Conservation (phyloP, 2,797 vertebrate genomes). For the Okamejei kenojei region DNA sequence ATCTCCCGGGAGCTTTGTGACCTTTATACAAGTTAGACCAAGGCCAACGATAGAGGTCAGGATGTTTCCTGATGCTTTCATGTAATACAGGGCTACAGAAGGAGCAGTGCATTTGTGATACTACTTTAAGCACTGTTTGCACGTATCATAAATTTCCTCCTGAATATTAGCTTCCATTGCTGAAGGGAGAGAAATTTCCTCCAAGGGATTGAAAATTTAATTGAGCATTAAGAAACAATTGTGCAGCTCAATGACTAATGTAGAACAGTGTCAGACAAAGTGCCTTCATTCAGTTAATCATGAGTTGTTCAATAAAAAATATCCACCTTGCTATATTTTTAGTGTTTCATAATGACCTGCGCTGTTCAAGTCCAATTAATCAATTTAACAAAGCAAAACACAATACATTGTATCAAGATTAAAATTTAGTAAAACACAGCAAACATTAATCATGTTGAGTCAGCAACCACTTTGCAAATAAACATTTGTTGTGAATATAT, state of each 20-base stretch:
- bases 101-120: too few species aligned
- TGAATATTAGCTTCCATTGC: not conserved
- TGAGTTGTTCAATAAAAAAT: conserved; percentile 2
- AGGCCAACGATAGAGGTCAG: not conserved
- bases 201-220: conserved; percentile 32
- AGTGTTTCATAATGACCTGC: not conserved
- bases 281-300: conserved; percentile 1
- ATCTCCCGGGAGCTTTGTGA: not conserved
- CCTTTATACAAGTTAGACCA: not conserved
- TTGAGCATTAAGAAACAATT: conserved; percentile 29
- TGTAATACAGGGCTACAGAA: not conserved
- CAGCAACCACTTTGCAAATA: not conserved
- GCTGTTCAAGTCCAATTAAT: not conserved
- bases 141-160: conserved; percentile 30
- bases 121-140: not conserved
- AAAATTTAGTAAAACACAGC: not conserved
- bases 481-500: not conserved
- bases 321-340: not conserved
- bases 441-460: not conserved
- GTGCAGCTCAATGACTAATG: not conserved
- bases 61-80: not conserved
- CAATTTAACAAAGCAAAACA: not conserved
- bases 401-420: not conserved
- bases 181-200: not conserved
- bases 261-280: conserved; percentile 4